Percentiles rank a stretch among this genome's conserved stretches.
Conservation (phyloP, 64 coral and sea anemone genomes). For the Pocillopora verrucosa region DNA sequence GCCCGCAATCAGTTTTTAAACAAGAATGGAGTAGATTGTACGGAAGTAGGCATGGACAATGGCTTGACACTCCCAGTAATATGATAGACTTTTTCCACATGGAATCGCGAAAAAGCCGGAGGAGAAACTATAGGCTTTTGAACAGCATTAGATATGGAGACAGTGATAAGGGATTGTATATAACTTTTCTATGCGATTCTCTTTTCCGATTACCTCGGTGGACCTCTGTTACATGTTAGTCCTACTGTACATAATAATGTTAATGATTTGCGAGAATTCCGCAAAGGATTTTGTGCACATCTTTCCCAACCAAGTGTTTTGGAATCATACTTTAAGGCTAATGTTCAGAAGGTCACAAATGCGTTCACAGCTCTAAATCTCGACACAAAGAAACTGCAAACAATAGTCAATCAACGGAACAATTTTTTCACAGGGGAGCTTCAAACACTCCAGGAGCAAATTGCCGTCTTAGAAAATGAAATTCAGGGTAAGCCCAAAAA, state of each 20-base stretch:
- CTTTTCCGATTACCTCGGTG: slow-evolving; percentile 35
- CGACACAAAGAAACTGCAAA: slow-evolving; percentile 16
- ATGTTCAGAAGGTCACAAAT: slow-evolving; percentile 1
- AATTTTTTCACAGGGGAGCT: slow-evolving; percentile 32
- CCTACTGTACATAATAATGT: slow-evolving; percentile 8
- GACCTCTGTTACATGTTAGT: neutral
- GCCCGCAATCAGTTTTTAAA: slow-evolving; percentile 43
- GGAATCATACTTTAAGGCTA: slow-evolving; percentile 20
- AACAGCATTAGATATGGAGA: slow-evolving; percentile 41
- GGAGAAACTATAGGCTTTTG: slow-evolving; percentile 28
- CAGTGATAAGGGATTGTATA: slow-evolving; percentile 53
- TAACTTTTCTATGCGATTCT: slow-evolving; percentile 61
- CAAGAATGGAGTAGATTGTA: slow-evolving; percentile 46
- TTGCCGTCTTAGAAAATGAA: neutral
- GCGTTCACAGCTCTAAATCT: slow-evolving; percentile 41
- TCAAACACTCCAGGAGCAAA: slow-evolving; percentile 18
- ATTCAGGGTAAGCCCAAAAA: neutral
- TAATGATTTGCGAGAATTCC: slow-evolving; percentile 8
- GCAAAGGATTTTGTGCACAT: slow-evolving; percentile 16
- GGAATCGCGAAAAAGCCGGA: slow-evolving; percentile 34
- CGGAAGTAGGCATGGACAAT: neutral
- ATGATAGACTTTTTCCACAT: slow-evolving; percentile 37
- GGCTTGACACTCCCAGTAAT: slow-evolving; percentile 49
- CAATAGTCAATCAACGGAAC: neutral
- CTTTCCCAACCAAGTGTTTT: slow-evolving; percentile 10